phyloP scores from a whole-genome alignment of 2,797 vertebrate genomes.

The Microcaecilia unicolor region DNA sequence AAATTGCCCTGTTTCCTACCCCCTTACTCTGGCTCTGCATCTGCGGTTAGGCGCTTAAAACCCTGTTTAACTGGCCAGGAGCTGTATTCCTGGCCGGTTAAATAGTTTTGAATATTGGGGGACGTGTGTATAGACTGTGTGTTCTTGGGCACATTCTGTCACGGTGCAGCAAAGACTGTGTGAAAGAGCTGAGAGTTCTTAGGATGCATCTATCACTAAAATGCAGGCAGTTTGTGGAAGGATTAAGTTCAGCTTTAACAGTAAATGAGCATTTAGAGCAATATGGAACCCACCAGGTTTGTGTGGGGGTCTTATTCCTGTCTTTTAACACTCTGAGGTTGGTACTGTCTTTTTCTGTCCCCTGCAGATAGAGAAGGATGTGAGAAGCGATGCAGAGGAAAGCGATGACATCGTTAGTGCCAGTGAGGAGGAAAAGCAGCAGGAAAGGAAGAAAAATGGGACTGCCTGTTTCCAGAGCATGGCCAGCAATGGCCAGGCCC shows the following conservation, averaged over 20 bases:
- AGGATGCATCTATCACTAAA: neutral
- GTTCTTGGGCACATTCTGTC: too few species aligned
- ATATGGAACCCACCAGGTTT: too few species aligned
- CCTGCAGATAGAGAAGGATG: slow-evolving; percentile 74
- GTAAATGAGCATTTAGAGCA: neutral
- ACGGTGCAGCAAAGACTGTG: too few species aligned
- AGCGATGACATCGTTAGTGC: slow-evolving; percentile 55
- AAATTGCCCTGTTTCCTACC: too few species aligned
- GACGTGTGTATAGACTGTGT: too few species aligned
- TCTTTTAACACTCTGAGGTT: too few species aligned
- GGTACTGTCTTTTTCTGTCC: neutral
- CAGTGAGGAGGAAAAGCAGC: slow-evolving; percentile 34
- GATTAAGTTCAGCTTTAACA: neutral
- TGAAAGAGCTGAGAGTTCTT: neutral
- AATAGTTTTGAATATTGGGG: too few species aligned
- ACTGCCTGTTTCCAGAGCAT: slow-evolving; percentile 50
- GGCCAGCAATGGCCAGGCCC: slow-evolving; percentile 18
- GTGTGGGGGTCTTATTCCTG: too few species aligned
- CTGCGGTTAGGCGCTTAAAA: too few species aligned
- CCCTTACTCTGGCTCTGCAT: too few species aligned
- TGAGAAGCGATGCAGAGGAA: slow-evolving; percentile 84
- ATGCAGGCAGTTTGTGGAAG: neutral
- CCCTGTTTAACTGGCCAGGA: too few species aligned
- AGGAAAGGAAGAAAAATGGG: slow-evolving; percentile 28
- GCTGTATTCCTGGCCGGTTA: too few species aligned